These are phyloP conservation scores for Amblyjoppa proteus DNA, from an alignment of 2,888 invertebrate genomes.

Conservation along the genomic window DNA sequence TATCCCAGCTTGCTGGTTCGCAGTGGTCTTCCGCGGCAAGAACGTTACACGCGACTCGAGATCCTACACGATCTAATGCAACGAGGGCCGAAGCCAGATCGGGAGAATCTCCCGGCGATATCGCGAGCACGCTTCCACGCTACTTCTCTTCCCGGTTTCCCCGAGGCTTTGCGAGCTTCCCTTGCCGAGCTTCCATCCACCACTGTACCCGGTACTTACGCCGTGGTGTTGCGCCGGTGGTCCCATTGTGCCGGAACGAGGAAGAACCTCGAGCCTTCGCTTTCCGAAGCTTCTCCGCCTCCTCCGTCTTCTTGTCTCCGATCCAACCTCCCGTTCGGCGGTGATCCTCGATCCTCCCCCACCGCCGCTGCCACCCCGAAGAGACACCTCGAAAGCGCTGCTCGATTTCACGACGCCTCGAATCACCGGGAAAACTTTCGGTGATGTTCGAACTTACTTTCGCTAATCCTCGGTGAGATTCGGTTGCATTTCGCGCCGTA, in stretches of 20 bases:
- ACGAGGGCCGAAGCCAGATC: constrained; percentile 52
- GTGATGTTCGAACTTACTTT: background rate
- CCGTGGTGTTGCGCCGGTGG: constrained; percentile 76
- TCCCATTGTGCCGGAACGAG: constrained; percentile 79
- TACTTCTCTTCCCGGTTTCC: constrained; percentile 43
- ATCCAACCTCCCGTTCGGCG: constrained; percentile 15
- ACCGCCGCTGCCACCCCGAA: background rate
- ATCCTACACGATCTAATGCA: constrained; percentile 64
- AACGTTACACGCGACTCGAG: constrained; percentile 61
- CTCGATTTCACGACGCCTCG: background rate
- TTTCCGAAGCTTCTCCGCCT: constrained; percentile 70
- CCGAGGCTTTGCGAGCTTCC: constrained; percentile 47
- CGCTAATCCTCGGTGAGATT: background rate
- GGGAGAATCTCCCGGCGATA: constrained; percentile 3
- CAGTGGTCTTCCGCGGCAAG: constrained; percentile 56
- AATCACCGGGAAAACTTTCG: background rate
- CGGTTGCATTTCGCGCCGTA: background rate
- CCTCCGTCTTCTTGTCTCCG: constrained; percentile 64
- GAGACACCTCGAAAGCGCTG: background rate
- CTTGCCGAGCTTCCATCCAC: constrained; percentile 35
- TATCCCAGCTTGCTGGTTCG: constrained; percentile 30
- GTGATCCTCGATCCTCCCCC: constrained; percentile 38
- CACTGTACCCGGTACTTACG: constrained; percentile 75
- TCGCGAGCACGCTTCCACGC: constrained; percentile 28
- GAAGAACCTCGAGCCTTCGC: constrained; percentile 69